phyloP scores from a whole-genome alignment of 2,113 vertebrate genomes.

The Podarcis cretensis region DNA sequence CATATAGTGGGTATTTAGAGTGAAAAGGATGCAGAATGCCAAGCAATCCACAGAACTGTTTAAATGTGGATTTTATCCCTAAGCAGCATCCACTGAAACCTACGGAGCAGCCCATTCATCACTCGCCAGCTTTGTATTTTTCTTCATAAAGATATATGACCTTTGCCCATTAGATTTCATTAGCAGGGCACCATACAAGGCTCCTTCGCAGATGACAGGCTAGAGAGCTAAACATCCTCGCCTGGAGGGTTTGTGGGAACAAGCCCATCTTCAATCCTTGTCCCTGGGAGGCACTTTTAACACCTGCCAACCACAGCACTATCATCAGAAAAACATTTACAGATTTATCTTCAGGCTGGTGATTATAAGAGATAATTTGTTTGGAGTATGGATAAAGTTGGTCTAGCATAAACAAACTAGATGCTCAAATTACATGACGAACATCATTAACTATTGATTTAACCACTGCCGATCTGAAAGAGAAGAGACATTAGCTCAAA shows the following conservation, averaged over 20 bases:
- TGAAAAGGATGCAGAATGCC: constrained; percentile 58
- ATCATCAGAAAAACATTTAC: constrained; percentile 99
- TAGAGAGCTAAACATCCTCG: constrained; percentile 84
- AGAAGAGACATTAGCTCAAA: constrained; percentile 63
- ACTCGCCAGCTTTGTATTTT: constrained; percentile 80
- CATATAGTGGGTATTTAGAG: constrained; percentile 47
- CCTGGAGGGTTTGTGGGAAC: constrained; percentile 84
- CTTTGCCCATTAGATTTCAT: constrained; percentile 89
- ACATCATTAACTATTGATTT: constrained; percentile 94
- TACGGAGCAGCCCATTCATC: constrained; percentile 79
- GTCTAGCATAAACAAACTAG: constrained; percentile 99
- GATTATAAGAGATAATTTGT: constrained; percentile 99
- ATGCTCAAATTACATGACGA: constrained; percentile 91
- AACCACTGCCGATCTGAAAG: constrained; percentile 76
- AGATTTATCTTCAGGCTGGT: constrained; percentile 98
- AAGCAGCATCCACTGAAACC: constrained; percentile 76
- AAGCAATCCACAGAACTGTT: constrained; percentile 67
- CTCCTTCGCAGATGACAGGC: constrained; percentile 80
- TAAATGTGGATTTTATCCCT: constrained; percentile 75
- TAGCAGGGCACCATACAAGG: constrained; percentile 86
- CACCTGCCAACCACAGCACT: constrained; percentile 98
- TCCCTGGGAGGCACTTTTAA: constrained; percentile 99
- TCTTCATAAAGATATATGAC: constrained; percentile 88
- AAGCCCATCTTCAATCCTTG: constrained; percentile 95
- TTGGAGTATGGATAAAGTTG: constrained; percentile 98